Conservation (phyloP, 2,113 vertebrate genomes). For the Eubucco bourcierii region DNA sequence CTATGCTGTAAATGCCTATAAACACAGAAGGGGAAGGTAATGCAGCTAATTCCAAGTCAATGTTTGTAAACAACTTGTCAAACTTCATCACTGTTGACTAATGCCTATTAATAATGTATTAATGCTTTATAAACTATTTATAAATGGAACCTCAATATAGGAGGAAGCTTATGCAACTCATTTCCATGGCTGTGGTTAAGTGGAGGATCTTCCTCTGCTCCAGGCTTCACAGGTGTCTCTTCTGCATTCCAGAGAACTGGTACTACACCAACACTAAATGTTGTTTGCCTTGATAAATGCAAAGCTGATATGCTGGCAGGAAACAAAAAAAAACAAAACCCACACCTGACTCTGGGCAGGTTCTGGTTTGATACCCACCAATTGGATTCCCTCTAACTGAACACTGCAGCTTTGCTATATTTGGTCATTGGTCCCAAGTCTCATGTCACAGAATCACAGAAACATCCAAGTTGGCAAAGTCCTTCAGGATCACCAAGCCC, state of each 20-base stretch:
- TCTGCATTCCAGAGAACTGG: background rate
- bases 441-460: background rate
- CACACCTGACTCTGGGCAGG: background rate
- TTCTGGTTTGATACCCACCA: background rate
- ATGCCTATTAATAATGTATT: slow-evolving; percentile 41
- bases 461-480: too few relatives aligned
- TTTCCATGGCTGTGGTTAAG: background rate
- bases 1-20: slow-evolving; percentile 25
- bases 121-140: slow-evolving; percentile 63
- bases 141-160: slow-evolving; percentile 34
- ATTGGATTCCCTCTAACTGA: background rate
- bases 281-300: background rate
- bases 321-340: background rate
- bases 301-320: background rate
- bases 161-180: background rate
- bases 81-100: slow-evolving; percentile 49
- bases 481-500: too few relatives aligned
- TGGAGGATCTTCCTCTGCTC: background rate
- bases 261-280: background rate
- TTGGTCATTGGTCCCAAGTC: background rate
- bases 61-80: slow-evolving; percentile 59
- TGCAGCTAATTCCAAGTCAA: slow-evolving; percentile 12
- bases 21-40: slow-evolving; percentile 38
- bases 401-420: background rate
- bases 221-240: background rate